Evolutionary conservation across 2,888 invertebrate species (phyloP).

Genomic region (Malthinus seriepunctatus): DNA sequence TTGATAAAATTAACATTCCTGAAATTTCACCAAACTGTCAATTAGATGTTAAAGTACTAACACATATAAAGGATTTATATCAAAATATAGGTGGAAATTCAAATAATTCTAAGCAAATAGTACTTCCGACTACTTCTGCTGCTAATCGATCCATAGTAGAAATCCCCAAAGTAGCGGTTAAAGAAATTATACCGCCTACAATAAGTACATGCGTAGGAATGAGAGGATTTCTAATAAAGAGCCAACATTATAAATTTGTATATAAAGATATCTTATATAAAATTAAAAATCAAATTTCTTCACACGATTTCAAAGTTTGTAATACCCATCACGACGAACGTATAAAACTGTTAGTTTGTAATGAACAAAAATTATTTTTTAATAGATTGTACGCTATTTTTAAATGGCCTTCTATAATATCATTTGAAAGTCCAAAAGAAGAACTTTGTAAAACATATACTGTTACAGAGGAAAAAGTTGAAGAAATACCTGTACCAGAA

Average conservation of each 20-base stretch:
- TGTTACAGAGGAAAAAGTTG: not conserved
- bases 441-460: not conserved
- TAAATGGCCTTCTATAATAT: constrained; percentile 33
- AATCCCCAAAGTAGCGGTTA: not conserved
- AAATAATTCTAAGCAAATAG: not conserved
- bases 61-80: not conserved
- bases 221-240: constrained; percentile 36
- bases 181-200: constrained; percentile 34
- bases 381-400: constrained; percentile 25
- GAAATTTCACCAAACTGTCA: constrained; percentile 3
- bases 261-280: constrained; percentile 15
- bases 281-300: not conserved
- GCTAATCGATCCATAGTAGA: not conserved
- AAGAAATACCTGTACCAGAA: constrained; percentile 1
- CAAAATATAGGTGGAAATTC: not conserved
- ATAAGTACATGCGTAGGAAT: constrained; percentile 36
- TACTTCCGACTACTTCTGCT: not conserved
- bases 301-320: not conserved
- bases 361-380: constrained; percentile 16
- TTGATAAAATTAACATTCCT: not conserved
- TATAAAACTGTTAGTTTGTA: not conserved
- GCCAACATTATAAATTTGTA: constrained; percentile 26
- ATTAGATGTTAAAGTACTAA: not conserved
- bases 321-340: not conserved
- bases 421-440: constrained; percentile 7